Conservation (phyloP, 2,888 invertebrate genomes). For the Eupithecia subfuscata region DNA sequence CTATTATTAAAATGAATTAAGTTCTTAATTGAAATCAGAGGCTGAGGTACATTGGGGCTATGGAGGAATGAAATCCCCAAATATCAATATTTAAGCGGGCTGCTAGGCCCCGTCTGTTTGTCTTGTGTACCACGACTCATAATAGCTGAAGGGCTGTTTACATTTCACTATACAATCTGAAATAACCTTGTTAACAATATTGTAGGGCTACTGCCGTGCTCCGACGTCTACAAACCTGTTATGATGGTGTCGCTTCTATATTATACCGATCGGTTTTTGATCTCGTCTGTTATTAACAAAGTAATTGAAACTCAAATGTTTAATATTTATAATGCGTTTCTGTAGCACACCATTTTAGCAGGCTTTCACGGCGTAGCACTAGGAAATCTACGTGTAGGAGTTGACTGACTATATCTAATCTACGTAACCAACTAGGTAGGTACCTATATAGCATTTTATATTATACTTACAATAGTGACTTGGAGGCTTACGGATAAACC, state of each 20-base stretch:
- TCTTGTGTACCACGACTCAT: conserved; percentile 72
- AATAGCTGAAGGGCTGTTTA: conserved; percentile 74
- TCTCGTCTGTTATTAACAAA: background rate
- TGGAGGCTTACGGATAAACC: too few species aligned
- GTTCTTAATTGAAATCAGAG: conserved; percentile 38
- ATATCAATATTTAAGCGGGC: conserved; percentile 75
- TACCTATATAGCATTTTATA: too few species aligned
- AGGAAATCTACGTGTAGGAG: background rate
- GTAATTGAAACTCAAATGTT: background rate
- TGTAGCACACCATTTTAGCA: background rate
- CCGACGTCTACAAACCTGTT: background rate
- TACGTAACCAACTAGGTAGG: too few species aligned
- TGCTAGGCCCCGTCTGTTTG: conserved; percentile 65
- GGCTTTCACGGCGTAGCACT: background rate
- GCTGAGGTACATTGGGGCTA: conserved; percentile 31
- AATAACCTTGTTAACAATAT: conserved; percentile 73
- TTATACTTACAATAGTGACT: too few species aligned
- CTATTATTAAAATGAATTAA: conserved; percentile 37
- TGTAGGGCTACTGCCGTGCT: conserved; percentile 38
- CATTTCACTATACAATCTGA: conserved; percentile 69
- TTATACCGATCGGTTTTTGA: background rate
- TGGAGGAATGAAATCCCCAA: conserved; percentile 48
- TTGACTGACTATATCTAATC: too few species aligned
- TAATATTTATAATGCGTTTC: background rate
- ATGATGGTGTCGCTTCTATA: background rate